A percentile compares a stretch with the other conserved stretches of the same genome.
These are phyloP conservation scores for Leptodactylus fuscus DNA, from an alignment of 2,113 vertebrate species.

Conservation along the genomic window DNA sequence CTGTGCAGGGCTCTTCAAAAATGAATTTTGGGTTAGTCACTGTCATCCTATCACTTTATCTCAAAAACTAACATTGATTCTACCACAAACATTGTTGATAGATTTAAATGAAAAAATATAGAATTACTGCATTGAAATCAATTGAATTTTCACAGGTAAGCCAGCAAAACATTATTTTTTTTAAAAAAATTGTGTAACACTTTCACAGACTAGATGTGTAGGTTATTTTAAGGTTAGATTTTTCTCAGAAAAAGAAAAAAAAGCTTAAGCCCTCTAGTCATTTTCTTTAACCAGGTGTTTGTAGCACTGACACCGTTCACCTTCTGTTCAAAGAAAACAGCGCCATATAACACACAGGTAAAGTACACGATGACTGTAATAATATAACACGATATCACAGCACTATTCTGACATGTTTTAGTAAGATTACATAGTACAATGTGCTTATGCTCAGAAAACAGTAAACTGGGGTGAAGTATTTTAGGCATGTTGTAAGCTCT, in stretches of 20 bases:
- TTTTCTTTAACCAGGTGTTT: constrained; percentile 9
- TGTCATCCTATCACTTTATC: no score
- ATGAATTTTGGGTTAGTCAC: no score
- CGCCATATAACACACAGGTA: no score
- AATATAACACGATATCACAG: not conserved
- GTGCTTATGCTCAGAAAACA: not conserved
- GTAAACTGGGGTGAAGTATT: constrained; percentile 17
- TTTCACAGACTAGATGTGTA: not conserved
- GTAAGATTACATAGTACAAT: not conserved
- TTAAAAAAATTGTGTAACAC: no score
- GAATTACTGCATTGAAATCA: no score
- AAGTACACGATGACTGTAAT: no score
- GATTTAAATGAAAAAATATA: no score
- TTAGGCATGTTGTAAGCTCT: not conserved
- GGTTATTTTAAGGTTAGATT: not conserved
- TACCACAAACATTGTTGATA: no score
- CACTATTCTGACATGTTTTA: not conserved
- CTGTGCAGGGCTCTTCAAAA: no score
- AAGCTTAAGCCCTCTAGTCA: not conserved
- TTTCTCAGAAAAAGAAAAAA: not conserved
- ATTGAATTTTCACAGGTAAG: no score
- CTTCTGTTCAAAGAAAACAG: not conserved
- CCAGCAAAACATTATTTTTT: no score
- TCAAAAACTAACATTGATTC: no score
- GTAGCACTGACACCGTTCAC: not conserved